Evolutionary conservation across 2,888 invertebrate species (phyloP).

Genomic region (Lycia hirtaria): DNA sequence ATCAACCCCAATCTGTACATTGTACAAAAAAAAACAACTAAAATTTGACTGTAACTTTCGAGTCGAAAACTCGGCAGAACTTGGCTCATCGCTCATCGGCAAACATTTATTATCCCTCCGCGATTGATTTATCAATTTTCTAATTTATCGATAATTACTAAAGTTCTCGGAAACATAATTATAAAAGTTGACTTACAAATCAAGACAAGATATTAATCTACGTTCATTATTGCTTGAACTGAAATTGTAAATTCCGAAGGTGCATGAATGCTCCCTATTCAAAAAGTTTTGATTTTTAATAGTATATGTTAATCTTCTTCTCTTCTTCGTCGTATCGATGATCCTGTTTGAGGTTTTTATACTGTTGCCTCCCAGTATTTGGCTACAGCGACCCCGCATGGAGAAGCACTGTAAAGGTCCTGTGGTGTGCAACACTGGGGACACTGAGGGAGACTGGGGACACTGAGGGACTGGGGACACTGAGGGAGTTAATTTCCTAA

Average conservation of each 20-base stretch:
- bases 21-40: neutral
- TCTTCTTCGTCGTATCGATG: too few species aligned
- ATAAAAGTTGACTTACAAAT: too few species aligned
- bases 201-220: neutral
- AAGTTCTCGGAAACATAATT: slow-evolving; percentile 7
- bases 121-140: slow-evolving; percentile 15
- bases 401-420: too few species aligned
- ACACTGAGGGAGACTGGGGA: too few species aligned
- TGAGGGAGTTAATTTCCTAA: too few species aligned
- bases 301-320: too few species aligned
- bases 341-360: too few species aligned
- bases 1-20: neutral
- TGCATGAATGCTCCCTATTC: slow-evolving; percentile 6
- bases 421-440: too few species aligned
- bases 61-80: neutral
- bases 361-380: too few species aligned
- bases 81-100: slow-evolving; percentile 10
- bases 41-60: neutral
- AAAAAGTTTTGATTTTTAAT: too few species aligned
- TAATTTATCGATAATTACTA: slow-evolving; percentile 20
- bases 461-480: too few species aligned
- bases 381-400: too few species aligned
- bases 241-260: neutral
- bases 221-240: neutral
- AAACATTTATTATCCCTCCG: slow-evolving; percentile 14